phyloP scores from a whole-genome alignment of 2,113 vertebrate species.

The Probosciger aterrimus region DNA sequence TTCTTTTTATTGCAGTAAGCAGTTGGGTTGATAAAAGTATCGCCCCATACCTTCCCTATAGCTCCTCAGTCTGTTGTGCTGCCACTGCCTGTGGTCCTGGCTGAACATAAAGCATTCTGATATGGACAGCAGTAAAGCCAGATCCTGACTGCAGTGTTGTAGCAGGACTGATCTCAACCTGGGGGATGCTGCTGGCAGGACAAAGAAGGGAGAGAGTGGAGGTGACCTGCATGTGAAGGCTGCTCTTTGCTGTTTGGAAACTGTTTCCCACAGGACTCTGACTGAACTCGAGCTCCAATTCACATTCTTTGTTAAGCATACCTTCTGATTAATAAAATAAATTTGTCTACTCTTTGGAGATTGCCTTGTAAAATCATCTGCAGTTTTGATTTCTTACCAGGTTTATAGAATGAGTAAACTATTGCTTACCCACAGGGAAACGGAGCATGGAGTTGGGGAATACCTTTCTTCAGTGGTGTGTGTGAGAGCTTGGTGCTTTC shows the following conservation, averaged over 20 bases:
- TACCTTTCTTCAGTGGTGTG: background rate
- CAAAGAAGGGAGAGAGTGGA: background rate
- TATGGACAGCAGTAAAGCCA: background rate
- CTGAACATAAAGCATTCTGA: background rate
- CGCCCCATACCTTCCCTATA: background rate
- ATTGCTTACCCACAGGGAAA: background rate
- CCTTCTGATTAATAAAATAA: background rate
- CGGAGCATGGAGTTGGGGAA: background rate
- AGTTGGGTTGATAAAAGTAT: background rate
- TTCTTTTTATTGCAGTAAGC: background rate
- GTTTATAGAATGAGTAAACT: background rate
- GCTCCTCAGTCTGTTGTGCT: background rate
- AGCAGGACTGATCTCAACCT: background rate
- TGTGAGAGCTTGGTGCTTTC: background rate
- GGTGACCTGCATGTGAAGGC: accelerated
- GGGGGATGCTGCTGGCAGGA: background rate
- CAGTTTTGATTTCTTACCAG: background rate
- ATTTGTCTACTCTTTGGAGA: background rate
- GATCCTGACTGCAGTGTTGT: background rate
- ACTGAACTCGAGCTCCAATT: background rate
- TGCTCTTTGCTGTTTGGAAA: background rate
- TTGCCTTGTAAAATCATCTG: background rate
- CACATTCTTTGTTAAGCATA: background rate
- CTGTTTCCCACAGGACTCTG: background rate
- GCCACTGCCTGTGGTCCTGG: background rate